Evolutionary conservation across 2,797 vertebrate species (phyloP), one percentile per base, ranked within the genome.

Genomic region (Peromyscus melanophrys): DNA sequence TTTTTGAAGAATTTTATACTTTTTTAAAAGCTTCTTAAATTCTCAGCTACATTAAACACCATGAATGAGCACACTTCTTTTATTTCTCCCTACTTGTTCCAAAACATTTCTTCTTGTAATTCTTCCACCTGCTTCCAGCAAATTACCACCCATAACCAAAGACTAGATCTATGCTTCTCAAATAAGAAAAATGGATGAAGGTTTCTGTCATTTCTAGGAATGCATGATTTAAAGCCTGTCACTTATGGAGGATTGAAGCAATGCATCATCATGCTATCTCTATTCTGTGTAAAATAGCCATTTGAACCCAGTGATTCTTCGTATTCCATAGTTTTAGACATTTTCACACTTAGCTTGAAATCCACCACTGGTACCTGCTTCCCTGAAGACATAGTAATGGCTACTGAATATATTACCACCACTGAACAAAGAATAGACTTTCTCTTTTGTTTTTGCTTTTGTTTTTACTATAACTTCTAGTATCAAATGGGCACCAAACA

Each of bases 171-270:
- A 11, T 76, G 34, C 19, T 21, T 90, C 27, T 57, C 80, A 92
- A 92, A 78, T 83, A 55, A 89, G 65, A 69, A 95, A 77, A 92
- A 78, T 25, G 77, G 10, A 49, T 31, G 17, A 57, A 11, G 63
- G 59, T 95, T 83, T 93, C 55, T 88, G 55, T 90, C 55, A 77
- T 82, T 25, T 80, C 13, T 37, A 94, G 13, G 52, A 95, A 88
- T 67, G 3, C 37, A 73, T 78, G 46, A 78, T 93, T 95, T 84
- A 93, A 94, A 75, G 4, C 31, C n/a, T 92, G 40, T 90, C 71
- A 93, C 27, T 86, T 88, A 37, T 6, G 49, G n/a, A 75, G 85
- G 61, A 96, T 69, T 43, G n/a, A 91, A 96, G 81, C 16, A 84
- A 75, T 49, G 21, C 10, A 57, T 91, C 49, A 89, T 82, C 65